phyloP scores from a whole-genome alignment of 2,797 vertebrate genomes.

The Sphenodon punctatus region DNA sequence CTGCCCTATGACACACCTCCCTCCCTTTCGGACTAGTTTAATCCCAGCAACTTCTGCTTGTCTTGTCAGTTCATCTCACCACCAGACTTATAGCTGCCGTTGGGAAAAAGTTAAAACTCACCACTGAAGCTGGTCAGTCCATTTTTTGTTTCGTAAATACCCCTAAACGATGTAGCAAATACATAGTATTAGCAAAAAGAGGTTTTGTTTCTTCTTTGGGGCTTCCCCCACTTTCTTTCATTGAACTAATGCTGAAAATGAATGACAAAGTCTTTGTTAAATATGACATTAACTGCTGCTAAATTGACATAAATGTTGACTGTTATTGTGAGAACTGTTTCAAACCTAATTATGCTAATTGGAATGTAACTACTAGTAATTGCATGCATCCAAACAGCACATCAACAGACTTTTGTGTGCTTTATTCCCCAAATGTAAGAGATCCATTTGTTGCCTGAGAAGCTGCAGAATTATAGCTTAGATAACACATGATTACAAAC shows the following conservation, averaged over 20 bases:
- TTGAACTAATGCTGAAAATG: constrained; percentile 24
- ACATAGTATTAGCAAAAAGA: neutral
- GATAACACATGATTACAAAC: constrained; percentile 66
- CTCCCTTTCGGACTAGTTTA: no score
- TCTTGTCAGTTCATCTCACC: neutral
- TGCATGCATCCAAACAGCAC: constrained; percentile 69
- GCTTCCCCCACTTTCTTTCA: constrained; percentile 5
- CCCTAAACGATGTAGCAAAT: neutral
- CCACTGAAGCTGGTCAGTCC: no score
- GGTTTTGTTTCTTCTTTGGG: neutral
- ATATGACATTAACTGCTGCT: constrained; percentile 65
- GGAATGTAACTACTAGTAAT: constrained; percentile 69
- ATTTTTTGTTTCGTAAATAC: neutral
- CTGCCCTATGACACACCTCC: no score
- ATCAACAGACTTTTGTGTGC: constrained; percentile 54
- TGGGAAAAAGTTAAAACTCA: neutral
- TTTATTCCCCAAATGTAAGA: constrained; percentile 68
- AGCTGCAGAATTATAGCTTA: constrained; percentile 61
- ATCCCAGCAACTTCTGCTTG: neutral
- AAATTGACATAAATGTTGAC: constrained; percentile 69
- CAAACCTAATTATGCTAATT: constrained; percentile 73
- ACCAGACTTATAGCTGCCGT: neutral
- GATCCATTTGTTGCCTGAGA: constrained; percentile 60
- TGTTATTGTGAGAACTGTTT: constrained; percentile 68
- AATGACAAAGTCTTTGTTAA: constrained; percentile 57